These are phyloP conservation scores for Euura lappo DNA, from an alignment of 1,140 invertebrate species.

Conservation along the genomic window DNA sequence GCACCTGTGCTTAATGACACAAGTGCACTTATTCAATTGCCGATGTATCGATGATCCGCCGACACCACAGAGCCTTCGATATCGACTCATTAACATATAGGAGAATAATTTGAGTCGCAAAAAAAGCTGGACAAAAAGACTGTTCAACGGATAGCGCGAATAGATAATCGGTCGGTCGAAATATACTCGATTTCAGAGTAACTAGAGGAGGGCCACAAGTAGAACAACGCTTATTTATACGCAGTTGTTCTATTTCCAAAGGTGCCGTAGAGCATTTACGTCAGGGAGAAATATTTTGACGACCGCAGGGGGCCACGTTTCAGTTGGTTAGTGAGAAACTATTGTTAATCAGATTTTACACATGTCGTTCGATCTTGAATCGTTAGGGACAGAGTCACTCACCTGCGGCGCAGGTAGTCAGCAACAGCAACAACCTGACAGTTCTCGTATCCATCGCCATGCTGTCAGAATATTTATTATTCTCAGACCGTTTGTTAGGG, in stretches of 20 bases:
- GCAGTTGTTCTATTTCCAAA: neutral
- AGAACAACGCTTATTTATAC: slow-evolving; percentile 1
- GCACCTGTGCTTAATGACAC: neutral
- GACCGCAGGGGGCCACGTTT: too few relatives aligned
- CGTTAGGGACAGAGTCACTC: neutral
- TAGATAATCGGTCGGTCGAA: neutral
- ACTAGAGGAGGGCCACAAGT: neutral
- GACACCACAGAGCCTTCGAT: neutral
- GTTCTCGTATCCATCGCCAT: neutral
- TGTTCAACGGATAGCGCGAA: neutral
- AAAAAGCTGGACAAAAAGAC: neutral
- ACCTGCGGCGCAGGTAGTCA: slow-evolving; percentile 3
- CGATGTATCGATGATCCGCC: neutral
- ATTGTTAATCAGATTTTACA: too few relatives aligned
- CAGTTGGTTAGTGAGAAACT: too few relatives aligned
- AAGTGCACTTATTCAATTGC: neutral
- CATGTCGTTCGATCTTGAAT: too few relatives aligned
- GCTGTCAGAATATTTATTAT: neutral
- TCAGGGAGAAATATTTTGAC: neutral
- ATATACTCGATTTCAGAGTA: neutral
- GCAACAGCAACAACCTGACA: neutral
- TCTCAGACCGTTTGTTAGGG: neutral
- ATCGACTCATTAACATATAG: neutral
- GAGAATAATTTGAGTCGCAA: neutral
- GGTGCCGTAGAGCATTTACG: neutral